Conservation (phyloP, 92 coral and sea anemone genomes). For the Actinernus sp. region DNA sequence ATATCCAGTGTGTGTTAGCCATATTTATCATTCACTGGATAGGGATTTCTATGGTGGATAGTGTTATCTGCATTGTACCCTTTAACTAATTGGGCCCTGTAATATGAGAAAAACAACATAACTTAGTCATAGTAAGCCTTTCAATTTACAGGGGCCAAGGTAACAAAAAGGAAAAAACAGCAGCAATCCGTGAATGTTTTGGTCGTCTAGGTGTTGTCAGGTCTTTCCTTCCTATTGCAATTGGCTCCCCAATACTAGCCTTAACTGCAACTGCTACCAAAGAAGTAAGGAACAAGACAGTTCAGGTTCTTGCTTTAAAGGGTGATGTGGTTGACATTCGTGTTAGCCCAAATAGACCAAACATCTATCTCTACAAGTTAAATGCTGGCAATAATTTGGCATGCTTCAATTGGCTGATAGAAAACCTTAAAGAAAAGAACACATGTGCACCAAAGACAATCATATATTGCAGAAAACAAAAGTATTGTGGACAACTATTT, state of each 20-base stretch:
- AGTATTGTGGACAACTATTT: constrained; percentile 60
- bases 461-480: constrained; percentile 50
- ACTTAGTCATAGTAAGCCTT: too few species aligned
- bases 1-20: too few species aligned
- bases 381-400: constrained; percentile 6
- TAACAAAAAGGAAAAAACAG: neutral
- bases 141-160: too few species aligned
- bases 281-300: too few species aligned
- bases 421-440: constrained; percentile 3
- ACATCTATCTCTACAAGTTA: too few species aligned
- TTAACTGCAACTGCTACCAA: too few species aligned
- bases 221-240: constrained; percentile 30
- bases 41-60: too few species aligned
- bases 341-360: constrained; percentile 56
- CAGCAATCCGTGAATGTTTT: constrained; percentile 32
- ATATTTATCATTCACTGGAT: too few species aligned
- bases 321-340: constrained; percentile 4
- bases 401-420: constrained; percentile 34
- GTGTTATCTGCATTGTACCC: too few species aligned
- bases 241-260: constrained; percentile 35
- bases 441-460: constrained; percentile 17
- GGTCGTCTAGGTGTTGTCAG: constrained; percentile 40
- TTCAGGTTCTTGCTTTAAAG: constrained; percentile 11
- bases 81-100: too few species aligned
- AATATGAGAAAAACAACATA: too few species aligned